Evolutionary conservation across 2,888 invertebrate genomes (phyloP), one percentile per base, ranked within the genome.

Genomic region (Synergus japonicus): DNA sequence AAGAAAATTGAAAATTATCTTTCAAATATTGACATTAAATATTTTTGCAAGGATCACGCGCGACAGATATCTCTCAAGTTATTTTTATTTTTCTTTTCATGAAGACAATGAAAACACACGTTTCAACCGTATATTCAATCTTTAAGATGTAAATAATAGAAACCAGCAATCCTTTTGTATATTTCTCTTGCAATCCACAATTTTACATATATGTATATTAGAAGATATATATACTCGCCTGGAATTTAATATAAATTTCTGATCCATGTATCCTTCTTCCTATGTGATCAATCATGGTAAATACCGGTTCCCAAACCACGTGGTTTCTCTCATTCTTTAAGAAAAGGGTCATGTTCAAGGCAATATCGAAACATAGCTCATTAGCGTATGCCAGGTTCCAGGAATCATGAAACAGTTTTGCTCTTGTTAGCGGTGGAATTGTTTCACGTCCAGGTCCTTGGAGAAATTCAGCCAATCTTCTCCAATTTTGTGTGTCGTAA

Each of bases 211-310:
- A 29, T 29, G 0, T 29, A 29, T 29, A 29, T 29, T 44, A n/a
- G 43, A 18, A 37, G 43, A 12, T 65, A 15, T 67, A 77, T 67
- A 77, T 2, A 86, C 90, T 91, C 88, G 96, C 97, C 93, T 96
- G 95, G 88, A 97, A 96, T 89, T 96, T 96, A 60, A 94, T 93
- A 81, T 96, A 93, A 84, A 95, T 94, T 10, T 93, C 94, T 79
- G 93, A 94, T 86, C 94, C 94, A 83, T 95, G 95, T 85, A 97
- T 95, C 85, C 96, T 96, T 81, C 95, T 93, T 46, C 96, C 96
- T 78, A 97, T 94, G 86, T 97, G 96, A 89, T 97, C 97, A 69
- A 97, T 95, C 93, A 97, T 95, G 2, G 96, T 96, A 87, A 97
- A 97, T 10, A 96, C 95, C 0, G 96, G 96, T 89, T 96, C 96